Percentiles rank a stretch among this genome's conserved stretches.
phyloP scores from a whole-genome alignment of 1,140 invertebrate genomes.

The Drosophila leontia region DNA sequence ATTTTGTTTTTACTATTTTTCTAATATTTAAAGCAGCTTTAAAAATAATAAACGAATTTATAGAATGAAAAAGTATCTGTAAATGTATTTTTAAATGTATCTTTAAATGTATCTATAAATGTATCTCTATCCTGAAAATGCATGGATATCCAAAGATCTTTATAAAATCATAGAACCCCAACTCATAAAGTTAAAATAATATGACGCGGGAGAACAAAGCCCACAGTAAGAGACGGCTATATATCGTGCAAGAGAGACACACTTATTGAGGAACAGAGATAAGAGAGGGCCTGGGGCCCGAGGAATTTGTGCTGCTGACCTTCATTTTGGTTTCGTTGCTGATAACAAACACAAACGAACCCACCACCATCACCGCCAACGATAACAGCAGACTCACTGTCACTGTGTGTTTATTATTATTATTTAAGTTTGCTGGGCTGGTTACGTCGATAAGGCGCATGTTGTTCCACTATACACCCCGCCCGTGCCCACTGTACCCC shows the following conservation, averaged over 20 bases:
- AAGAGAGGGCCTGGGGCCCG: constrained; percentile 41
- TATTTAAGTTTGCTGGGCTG: constrained; percentile 64
- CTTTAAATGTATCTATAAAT: no score
- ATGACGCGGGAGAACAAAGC: constrained; percentile 36
- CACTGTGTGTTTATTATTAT: constrained; percentile 55
- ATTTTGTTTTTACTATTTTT: no score
- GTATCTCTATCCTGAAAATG: no score
- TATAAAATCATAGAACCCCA: neutral
- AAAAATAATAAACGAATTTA: no score
- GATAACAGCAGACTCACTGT: constrained; percentile 64
- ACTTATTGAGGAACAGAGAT: constrained; percentile 54
- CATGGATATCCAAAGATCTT: no score
- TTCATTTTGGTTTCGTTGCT: constrained; percentile 72
- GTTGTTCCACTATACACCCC: constrained; percentile 35
- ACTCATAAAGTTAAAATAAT: neutral
- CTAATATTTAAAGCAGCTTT: no score
- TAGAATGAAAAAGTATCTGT: no score
- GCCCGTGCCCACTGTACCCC: neutral
- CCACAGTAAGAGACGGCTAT: constrained; percentile 12
- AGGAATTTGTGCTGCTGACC: constrained; percentile 82
- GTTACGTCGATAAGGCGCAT: constrained; percentile 66
- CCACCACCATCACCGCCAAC: constrained; percentile 1
- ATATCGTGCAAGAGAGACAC: constrained; percentile 2
- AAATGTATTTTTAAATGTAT: no score
- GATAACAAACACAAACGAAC: constrained; percentile 43